A percentile compares a stretch with the other conserved stretches of the same genome.
Conservation (phyloP, 2,797 vertebrate species). For the Pseudochromis fuscus region DNA sequence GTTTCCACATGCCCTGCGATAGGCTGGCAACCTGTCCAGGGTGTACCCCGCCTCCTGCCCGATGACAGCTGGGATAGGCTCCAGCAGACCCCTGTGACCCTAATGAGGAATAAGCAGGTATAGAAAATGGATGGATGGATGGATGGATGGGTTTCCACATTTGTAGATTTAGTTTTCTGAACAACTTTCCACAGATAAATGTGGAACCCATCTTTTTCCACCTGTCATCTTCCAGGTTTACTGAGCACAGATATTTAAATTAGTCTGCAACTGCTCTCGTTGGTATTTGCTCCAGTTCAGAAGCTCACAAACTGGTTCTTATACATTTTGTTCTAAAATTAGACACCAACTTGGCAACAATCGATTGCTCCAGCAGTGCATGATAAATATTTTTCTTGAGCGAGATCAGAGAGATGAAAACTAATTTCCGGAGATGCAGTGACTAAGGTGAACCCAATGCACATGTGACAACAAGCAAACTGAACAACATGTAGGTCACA, state of each 20-base stretch:
- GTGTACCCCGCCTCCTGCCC: too few species aligned
- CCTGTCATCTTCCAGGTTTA: not conserved
- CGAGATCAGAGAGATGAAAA: not conserved
- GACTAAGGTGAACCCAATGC: slow-evolving; percentile 17
- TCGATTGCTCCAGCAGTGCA: not conserved
- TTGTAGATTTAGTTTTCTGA: too few species aligned
- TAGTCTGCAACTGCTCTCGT: not conserved
- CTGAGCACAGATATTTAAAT: not conserved
- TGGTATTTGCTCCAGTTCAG: not conserved
- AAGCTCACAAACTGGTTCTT: slow-evolving; percentile 30
- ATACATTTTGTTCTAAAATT: not conserved
- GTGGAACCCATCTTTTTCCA: too few species aligned
- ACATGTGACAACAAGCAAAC: slow-evolving; percentile 24
- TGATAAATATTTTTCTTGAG: not conserved
- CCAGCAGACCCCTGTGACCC: too few species aligned
- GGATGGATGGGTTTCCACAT: too few species aligned
- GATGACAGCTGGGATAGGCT: too few species aligned
- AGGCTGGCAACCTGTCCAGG: too few species aligned
- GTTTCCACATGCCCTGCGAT: too few species aligned
- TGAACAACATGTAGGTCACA: slow-evolving; percentile 44
- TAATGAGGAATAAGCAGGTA: too few species aligned
- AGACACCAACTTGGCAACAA: not conserved
- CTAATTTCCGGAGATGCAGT: not conserved
- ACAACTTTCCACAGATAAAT: too few species aligned
- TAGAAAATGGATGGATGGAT: too few species aligned